Percentiles rank a stretch among this genome's conserved stretches.
Evolutionary conservation across 1,140 invertebrate species (phyloP).

Genomic region (Heliconius hewitsoni): DNA sequence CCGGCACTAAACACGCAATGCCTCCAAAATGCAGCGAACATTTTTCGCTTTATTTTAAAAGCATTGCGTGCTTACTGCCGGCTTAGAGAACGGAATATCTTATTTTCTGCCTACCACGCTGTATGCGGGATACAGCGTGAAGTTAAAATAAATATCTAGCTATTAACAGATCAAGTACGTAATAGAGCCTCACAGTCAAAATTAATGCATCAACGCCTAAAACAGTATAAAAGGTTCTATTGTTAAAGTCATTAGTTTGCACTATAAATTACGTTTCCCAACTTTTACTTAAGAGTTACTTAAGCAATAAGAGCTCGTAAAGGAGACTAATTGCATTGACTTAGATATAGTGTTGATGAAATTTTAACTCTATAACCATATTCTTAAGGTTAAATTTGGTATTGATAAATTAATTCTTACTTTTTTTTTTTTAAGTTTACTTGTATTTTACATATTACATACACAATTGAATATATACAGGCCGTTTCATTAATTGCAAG

Average conservation of each 20-base stretch:
- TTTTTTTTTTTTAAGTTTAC: background rate
- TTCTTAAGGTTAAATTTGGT: background rate
- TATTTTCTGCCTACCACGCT: too few relatives aligned
- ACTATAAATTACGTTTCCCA: conserved; percentile 20
- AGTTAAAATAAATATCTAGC: too few relatives aligned
- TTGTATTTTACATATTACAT: too few relatives aligned
- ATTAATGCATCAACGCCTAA: background rate
- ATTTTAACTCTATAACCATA: background rate
- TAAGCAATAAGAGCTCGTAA: conserved; percentile 19
- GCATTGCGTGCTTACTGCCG: too few relatives aligned
- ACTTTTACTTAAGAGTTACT: conserved; percentile 26
- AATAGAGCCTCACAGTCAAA: background rate
- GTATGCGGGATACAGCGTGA: too few relatives aligned
- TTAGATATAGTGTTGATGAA: conserved; percentile 1
- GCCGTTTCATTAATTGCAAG: too few relatives aligned
- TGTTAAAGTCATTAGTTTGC: conserved; percentile 13
- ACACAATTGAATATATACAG: too few relatives aligned
- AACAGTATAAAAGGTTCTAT: conserved; percentile 2
- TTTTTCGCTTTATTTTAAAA: too few relatives aligned
- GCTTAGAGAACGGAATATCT: too few relatives aligned
- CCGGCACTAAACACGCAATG: too few relatives aligned
- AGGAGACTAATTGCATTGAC: conserved; percentile 24
- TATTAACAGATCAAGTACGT: background rate
- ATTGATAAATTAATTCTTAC: background rate
- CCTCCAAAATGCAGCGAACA: too few relatives aligned